A percentile compares a stretch with the other conserved stretches of the same genome.
phyloP scores from a whole-genome alignment of 2,113 vertebrate species.

The Euleptes europaea region DNA sequence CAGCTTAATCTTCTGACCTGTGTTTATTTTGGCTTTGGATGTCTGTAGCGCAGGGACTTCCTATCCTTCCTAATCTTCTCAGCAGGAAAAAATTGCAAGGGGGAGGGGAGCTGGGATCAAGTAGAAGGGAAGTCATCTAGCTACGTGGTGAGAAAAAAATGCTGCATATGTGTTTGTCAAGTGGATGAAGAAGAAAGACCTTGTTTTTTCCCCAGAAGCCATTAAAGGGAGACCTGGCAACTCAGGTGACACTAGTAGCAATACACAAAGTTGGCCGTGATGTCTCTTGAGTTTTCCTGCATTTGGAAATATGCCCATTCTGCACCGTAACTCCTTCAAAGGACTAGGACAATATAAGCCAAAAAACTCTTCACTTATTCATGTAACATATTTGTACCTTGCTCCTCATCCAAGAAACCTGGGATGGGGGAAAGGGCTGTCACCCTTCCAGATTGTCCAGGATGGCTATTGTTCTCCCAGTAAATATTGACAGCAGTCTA shows the following conservation, averaged over 20 bases:
- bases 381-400: not conserved
- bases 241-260: not conserved
- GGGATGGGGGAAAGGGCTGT: not conserved
- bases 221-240: conserved; percentile 51
- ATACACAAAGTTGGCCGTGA: conserved; percentile 28
- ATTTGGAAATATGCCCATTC: conserved; percentile 40
- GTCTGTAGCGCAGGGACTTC: conserved; percentile 70
- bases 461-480: too few species aligned
- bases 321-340: not conserved
- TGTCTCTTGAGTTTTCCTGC: conserved; percentile 49
- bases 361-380: not conserved
- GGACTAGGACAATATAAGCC: not conserved
- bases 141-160: conserved; percentile 42
- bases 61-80: conserved; percentile 74
- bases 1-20: conserved; percentile 76
- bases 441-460: too few species aligned
- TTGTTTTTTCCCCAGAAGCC: conserved; percentile 47
- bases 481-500: too few species aligned
- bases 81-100: conserved; percentile 53
- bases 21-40: conserved; percentile 72
- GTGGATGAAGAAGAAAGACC: conserved; percentile 50
- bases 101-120: conserved; percentile 31
- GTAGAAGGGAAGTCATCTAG: conserved; percentile 56
- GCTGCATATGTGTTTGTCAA: not conserved
- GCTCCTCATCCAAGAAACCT: not conserved